These are phyloP conservation scores for Dryococelus australis DNA, from an alignment of 2,888 invertebrate genomes.

Conservation along the genomic window DNA sequence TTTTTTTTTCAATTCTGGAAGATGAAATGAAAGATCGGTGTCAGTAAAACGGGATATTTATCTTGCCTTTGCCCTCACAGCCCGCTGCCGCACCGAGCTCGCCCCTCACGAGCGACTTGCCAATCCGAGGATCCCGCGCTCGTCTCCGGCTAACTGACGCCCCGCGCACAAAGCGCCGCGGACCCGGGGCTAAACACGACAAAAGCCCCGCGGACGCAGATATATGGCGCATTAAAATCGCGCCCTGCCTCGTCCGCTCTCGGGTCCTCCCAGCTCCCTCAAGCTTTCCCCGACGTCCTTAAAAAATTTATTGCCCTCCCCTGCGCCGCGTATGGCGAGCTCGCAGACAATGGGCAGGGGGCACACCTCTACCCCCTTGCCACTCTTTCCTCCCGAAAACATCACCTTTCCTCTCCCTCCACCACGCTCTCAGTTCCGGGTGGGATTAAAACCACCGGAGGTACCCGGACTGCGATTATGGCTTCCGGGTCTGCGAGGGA, in stretches of 20 bases:
- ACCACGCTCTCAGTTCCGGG: neutral
- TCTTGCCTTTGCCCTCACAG: neutral
- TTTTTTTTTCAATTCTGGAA: slow-evolving; percentile 20
- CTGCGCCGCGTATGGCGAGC: neutral
- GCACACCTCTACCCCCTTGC: neutral
- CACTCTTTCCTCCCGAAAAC: neutral
- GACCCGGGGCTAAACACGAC: slow-evolving; percentile 12
- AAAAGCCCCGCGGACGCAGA: neutral
- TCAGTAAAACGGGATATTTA: slow-evolving; percentile 27
- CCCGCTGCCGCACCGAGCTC: neutral
- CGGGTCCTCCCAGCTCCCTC: neutral
- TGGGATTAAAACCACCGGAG: neutral
- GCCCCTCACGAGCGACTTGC: neutral
- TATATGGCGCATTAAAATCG: slow-evolving; percentile 26
- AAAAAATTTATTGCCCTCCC: slow-evolving; percentile 1
- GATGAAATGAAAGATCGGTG: slow-evolving; percentile 29
- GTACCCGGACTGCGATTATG: neutral
- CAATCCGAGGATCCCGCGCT: neutral
- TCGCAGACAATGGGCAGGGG: neutral
- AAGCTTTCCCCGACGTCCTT: slow-evolving; percentile 11
- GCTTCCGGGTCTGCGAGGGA: neutral
- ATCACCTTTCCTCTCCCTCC: neutral
- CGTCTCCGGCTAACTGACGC: neutral
- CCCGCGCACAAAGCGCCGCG: neutral
- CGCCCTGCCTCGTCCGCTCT: neutral